Evolutionary conservation across 1,140 invertebrate species (phyloP).

Genomic region (Bombyx mandarina): DNA sequence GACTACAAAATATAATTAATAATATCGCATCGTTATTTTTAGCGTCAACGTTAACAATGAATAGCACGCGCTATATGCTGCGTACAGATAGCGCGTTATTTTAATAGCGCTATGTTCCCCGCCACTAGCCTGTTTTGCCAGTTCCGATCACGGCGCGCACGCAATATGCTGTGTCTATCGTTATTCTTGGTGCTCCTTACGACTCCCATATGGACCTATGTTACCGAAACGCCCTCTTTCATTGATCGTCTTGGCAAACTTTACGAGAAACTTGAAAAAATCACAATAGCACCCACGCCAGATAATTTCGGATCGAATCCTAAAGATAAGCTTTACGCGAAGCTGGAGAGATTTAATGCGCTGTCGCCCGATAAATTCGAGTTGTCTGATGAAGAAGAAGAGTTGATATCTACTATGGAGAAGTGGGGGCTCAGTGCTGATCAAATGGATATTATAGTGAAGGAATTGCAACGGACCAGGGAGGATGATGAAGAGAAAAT

Average conservation of each 20-base stretch:
- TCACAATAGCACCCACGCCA: slow-evolving; percentile 23
- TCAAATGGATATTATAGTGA: slow-evolving; percentile 32
- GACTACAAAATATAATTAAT: too few species aligned
- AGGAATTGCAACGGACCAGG: slow-evolving; percentile 39
- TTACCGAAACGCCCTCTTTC: slow-evolving; percentile 40
- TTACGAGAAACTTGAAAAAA: slow-evolving; percentile 45
- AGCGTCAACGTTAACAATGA: too few species aligned
- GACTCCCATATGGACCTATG: slow-evolving; percentile 29
- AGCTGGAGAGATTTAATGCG: slow-evolving; percentile 42
- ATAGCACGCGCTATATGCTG: neutral
- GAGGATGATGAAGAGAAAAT: slow-evolving; percentile 24
- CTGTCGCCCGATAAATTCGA: slow-evolving; percentile 25
- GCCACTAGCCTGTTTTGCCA: slow-evolving; percentile 23
- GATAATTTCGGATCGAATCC: slow-evolving; percentile 9
- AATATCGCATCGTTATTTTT: too few species aligned
- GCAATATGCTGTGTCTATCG: slow-evolving; percentile 39
- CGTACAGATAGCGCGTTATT: neutral
- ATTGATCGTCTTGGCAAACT: slow-evolving; percentile 39
- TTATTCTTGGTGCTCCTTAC: slow-evolving; percentile 28
- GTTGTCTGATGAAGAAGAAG: slow-evolving; percentile 42
- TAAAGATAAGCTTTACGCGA: slow-evolving; percentile 36
- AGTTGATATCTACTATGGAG: slow-evolving; percentile 43
- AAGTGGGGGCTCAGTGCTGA: slow-evolving; percentile 39
- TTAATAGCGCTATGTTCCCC: slow-evolving; percentile 10
- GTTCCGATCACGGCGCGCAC: slow-evolving; percentile 17